Percentiles rank a stretch among this genome's conserved stretches.
These are phyloP conservation scores for Odontophorus gujanensis DNA, from an alignment of 2,113 vertebrate species.

Conservation along the genomic window DNA sequence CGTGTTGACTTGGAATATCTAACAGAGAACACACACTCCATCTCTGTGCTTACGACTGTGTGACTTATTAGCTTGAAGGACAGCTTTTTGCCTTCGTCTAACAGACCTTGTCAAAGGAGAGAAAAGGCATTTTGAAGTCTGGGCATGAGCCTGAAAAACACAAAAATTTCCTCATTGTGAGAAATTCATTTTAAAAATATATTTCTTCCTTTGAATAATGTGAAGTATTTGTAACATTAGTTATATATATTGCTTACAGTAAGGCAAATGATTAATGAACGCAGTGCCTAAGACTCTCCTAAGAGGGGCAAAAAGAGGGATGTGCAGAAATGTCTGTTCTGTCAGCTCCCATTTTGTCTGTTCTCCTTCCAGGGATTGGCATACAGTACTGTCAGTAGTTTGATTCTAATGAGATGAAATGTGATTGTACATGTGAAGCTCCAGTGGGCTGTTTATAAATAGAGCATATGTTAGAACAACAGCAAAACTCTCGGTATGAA, in stretches of 20 bases:
- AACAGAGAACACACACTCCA: neutral
- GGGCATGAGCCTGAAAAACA: neutral
- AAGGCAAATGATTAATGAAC: neutral
- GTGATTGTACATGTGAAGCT: neutral
- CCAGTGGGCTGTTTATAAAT: conserved; percentile 11
- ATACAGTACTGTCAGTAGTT: neutral
- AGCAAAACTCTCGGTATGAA: neutral
- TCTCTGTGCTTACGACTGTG: neutral
- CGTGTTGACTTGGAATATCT: conserved; percentile 52
- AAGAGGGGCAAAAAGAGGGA: neutral
- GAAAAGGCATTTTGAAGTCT: neutral
- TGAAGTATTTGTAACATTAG: neutral
- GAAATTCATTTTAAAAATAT: neutral
- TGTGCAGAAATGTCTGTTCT: neutral
- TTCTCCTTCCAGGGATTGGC: neutral
- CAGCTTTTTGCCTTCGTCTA: neutral
- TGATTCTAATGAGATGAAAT: conserved; percentile 23
- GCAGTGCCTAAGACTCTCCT: neutral
- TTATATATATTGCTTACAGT: neutral
- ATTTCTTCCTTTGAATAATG: neutral
- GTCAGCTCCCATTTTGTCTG: neutral
- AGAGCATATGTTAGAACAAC: neutral
- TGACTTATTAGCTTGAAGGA: conserved; percentile 33
- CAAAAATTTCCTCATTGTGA: neutral
- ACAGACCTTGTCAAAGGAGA: conserved; percentile 16